These are phyloP conservation scores for Diabrotica balteata DNA, from an alignment of 2,888 invertebrate species.

Conservation along the genomic window DNA sequence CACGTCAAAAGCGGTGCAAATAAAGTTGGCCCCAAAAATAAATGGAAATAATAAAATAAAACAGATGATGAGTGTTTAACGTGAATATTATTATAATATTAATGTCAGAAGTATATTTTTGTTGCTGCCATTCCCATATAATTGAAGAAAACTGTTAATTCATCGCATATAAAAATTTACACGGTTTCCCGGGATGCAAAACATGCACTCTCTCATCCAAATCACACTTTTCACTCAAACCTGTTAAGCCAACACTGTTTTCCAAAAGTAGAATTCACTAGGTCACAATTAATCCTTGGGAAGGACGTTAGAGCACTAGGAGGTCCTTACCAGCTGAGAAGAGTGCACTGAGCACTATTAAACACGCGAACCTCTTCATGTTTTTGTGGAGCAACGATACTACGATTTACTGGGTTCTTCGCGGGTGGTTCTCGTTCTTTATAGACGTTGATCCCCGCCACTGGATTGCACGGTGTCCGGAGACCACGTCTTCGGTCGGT, in stretches of 20 bases:
- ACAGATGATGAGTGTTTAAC: too few relatives aligned
- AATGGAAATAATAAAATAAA: too few relatives aligned
- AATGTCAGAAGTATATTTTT: too few relatives aligned
- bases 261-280: conserved; percentile 16
- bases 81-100: too few relatives aligned
- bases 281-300: conserved; percentile 21
- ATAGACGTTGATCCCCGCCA: conserved; percentile 48
- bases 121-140: too few relatives aligned
- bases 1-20: too few relatives aligned
- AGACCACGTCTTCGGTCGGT: conserved; percentile 11
- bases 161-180: too few relatives aligned
- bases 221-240: conserved; percentile 17
- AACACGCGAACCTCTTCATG: conserved; percentile 59
- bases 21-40: too few relatives aligned
- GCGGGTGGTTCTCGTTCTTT: conserved; percentile 53
- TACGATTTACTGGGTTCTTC: conserved; percentile 50
- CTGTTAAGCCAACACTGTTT: conserved; percentile 6
- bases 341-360: conserved; percentile 59
- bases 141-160: too few relatives aligned
- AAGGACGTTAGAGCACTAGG: conserved; percentile 8
- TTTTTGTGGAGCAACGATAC: conserved; percentile 47
- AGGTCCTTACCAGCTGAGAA: conserved; percentile 58
- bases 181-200: too few relatives aligned
- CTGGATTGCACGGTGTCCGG: neutral
- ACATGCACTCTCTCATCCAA: conserved; percentile 6